Percentiles rank a stretch among this genome's conserved stretches.
phyloP scores from a whole-genome alignment of 2,113 vertebrate genomes.

The Ciconia boyciana region DNA sequence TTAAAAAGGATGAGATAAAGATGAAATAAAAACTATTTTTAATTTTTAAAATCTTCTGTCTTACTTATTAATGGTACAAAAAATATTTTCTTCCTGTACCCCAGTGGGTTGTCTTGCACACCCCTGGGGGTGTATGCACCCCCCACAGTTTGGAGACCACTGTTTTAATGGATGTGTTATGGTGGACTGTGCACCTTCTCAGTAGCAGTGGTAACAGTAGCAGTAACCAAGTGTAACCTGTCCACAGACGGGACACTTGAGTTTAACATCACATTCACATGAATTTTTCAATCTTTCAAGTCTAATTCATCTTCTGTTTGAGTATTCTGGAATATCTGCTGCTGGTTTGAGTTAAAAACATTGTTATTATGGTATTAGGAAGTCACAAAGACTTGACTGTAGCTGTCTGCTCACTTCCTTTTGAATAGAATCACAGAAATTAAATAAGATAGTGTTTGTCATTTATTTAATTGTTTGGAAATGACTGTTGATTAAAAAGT shows the following conservation, averaged over 20 bases:
- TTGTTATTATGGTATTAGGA: neutral
- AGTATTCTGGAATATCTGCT: neutral
- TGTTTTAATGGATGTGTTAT: neutral
- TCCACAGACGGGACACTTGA: neutral
- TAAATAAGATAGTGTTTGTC: constrained; percentile 25
- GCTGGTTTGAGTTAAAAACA: constrained; percentile 1
- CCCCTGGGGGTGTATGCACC: rapidly evolving
- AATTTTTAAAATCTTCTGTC: neutral
- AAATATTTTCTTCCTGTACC: neutral
- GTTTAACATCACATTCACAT: neutral
- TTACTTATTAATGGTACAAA: neutral
- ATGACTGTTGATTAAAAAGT: neutral
- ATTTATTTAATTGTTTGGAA: constrained; percentile 53
- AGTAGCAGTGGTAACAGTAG: neutral
- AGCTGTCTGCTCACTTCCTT: constrained; percentile 17
- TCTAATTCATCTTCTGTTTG: neutral
- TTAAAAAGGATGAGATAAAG: neutral
- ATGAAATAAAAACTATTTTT: neutral
- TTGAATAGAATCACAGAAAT: constrained; percentile 21
- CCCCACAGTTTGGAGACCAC: neutral
- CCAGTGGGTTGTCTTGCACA: neutral
- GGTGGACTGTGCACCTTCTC: neutral
- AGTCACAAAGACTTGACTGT: constrained; percentile 3
- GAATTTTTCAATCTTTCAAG: neutral
- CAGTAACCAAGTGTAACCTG: neutral